These are phyloP conservation scores for Phylloscopus whistleri DNA, from an alignment of 2,113 vertebrate species.

Conservation along the genomic window DNA sequence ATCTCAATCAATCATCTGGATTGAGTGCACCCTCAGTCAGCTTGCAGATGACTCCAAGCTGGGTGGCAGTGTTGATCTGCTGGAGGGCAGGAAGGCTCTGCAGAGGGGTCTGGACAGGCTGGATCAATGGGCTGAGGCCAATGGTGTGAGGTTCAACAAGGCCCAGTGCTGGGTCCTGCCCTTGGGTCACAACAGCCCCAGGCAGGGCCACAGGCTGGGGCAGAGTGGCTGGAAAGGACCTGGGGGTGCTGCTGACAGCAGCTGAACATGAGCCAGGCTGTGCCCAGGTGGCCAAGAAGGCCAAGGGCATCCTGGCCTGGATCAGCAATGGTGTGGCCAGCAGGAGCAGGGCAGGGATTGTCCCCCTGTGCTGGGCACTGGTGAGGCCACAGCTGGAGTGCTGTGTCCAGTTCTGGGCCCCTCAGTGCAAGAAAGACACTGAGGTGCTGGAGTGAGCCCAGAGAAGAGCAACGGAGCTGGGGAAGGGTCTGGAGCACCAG, in stretches of 20 bases:
- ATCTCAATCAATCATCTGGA: neutral
- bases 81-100: neutral
- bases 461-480: no score
- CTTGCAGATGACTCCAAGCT: fast-evolving
- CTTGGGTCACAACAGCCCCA: neutral
- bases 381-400: no score
- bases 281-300: neutral
- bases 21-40: neutral
- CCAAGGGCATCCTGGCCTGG: neutral
- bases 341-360: neutral
- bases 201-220: neutral
- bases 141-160: neutral
- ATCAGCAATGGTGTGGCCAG: neutral
- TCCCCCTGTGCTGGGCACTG: neutral
- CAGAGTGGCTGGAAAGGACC: neutral
- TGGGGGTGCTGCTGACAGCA: neutral
- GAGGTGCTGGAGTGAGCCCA: no score
- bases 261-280: neutral
- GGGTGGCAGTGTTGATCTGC: fast-evolving
- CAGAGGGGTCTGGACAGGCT: neutral
- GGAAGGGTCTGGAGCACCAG: no score
- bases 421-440: no score
- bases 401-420: no score
- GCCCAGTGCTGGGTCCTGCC: fast-evolving
- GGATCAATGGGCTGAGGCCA: neutral